Percentiles rank a stretch among this genome's conserved stretches.
phyloP scores from a whole-genome alignment of 2,113 vertebrate genomes.

The Lamprotornis superbus region DNA sequence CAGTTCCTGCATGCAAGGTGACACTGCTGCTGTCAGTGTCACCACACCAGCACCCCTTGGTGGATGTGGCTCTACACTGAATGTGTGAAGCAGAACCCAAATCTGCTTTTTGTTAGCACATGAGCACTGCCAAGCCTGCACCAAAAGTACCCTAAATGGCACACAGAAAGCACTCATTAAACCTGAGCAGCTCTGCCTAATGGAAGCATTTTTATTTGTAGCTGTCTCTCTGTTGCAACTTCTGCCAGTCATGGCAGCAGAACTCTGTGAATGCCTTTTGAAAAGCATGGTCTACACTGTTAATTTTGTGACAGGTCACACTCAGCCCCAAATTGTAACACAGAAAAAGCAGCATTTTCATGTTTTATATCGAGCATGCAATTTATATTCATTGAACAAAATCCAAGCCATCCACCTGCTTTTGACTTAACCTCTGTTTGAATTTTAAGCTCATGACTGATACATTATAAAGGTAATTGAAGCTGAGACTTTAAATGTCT shows the following conservation, averaged over 20 bases:
- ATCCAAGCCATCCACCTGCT: slow-evolving; percentile 36
- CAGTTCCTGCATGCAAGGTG: not conserved
- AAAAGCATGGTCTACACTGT: not conserved
- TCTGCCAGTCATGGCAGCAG: not conserved
- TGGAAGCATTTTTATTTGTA: not conserved
- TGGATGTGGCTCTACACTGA: not conserved
- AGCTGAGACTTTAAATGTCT: slow-evolving; percentile 51
- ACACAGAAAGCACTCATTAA: not conserved
- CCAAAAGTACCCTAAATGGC: not conserved
- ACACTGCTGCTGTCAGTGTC: not conserved
- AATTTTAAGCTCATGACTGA: slow-evolving; percentile 57
- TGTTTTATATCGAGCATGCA: not conserved
- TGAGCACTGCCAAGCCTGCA: not conserved
- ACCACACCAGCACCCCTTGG: not conserved
- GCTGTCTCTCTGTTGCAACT: not conserved
- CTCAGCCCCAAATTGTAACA: not conserved
- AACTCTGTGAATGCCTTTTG: not conserved
- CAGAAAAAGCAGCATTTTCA: not conserved
- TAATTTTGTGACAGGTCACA: not conserved
- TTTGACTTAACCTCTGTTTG: slow-evolving; percentile 57
- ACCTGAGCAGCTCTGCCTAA: not conserved
- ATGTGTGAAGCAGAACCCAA: not conserved
- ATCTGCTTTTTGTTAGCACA: not conserved
- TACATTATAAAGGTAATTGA: slow-evolving; percentile 57
- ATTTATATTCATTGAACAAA: slow-evolving; percentile 52